A percentile compares a stretch with the other conserved stretches of the same genome.
Evolutionary conservation across 2,888 invertebrate species (phyloP).

Genomic region (Gasteruption jaculator): DNA sequence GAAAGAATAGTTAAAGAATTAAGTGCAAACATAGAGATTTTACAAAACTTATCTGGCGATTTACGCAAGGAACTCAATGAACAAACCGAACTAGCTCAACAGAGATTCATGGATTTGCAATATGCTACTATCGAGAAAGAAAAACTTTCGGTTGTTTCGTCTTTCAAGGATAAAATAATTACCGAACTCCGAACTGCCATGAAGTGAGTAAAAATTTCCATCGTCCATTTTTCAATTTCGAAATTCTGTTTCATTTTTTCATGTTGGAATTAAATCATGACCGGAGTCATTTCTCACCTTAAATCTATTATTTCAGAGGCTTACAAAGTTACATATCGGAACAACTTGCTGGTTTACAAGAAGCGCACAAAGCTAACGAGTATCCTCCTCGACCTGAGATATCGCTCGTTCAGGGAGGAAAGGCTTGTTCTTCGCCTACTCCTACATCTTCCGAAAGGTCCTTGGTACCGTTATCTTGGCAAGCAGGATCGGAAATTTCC

Average conservation of each 20-base stretch:
- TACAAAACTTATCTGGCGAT: constrained; percentile 25
- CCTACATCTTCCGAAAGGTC: constrained; percentile 32
- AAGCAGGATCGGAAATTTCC: constrained; percentile 31
- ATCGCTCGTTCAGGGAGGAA: constrained; percentile 26
- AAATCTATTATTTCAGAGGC: constrained; percentile 24
- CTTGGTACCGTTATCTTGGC: constrained; percentile 24
- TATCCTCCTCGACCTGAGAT: constrained; percentile 20
- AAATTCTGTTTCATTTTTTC: not conserved
- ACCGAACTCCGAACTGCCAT: constrained; percentile 28
- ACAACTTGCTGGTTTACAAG: constrained; percentile 26
- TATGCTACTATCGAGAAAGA: constrained; percentile 35
- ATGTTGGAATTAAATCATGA: no score
- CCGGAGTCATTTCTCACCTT: no score
- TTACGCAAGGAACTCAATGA: constrained; percentile 28
- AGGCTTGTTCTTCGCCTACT: constrained; percentile 33
- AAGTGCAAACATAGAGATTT: constrained; percentile 18
- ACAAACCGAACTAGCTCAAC: constrained; percentile 29
- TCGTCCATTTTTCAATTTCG: not conserved
- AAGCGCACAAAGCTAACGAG: constrained; percentile 21
- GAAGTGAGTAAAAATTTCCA: constrained; percentile 27
- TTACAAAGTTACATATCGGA: constrained; percentile 31
- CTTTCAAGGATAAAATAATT: constrained; percentile 31
- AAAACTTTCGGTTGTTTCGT: constrained; percentile 30
- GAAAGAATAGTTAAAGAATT: constrained; percentile 24
- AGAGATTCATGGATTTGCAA: constrained; percentile 29